Base-by-base conservation (phyloP, 2,113 vertebrate genomes). In the Saccopteryx bilineata region DNA sequence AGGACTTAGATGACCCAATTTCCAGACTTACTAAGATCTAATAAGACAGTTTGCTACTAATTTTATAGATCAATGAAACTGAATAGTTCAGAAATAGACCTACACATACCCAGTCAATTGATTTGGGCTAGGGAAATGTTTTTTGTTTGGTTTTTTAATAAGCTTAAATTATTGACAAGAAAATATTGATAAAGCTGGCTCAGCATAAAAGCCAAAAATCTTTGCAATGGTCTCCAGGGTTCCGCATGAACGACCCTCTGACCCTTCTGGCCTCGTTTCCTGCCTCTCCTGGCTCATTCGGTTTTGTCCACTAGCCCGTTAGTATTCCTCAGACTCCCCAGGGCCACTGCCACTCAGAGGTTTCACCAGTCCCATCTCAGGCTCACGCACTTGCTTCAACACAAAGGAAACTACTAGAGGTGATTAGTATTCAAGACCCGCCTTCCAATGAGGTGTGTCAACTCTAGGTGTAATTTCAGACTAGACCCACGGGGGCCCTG, bases 151-250 rank as follows among this genome's bases (percentile, higher is more conserved):
- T 50, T 56, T 71, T 63, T 65, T 39, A 84, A 28, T 78, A 78
- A 83, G 14, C 72, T 74, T 50, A 79, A 85, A 85, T 80, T 24
- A 39, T 56, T 65, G 80, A 85, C 56, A 93, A 95, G n/a, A 58
- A 93, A 93, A 90, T 50, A 95, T 54, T 56, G 26, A 78, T 78
- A 65, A 54, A 87, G 24, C 21, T 65, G 17, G 10, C 1, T 81
- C 39, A 72, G 23, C 60, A 46, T 75, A 61, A 76, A 88, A 69
- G n/a, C 31, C 10, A 26, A 60, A 60, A 87, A 88, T 39, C 26
- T 80, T 46, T 88, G 69, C 52, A 76, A 50, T 31, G 65, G 28
- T 71, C 78, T 46, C 12, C 31, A 69, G 68, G 52, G 79, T 23
- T 9, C 39, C 81, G 2, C 10, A 21, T 39, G 58, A 90, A 80